A percentile compares a stretch with the other conserved stretches of the same genome.
phyloP scores from a whole-genome alignment of 2,888 invertebrate species.

The Cordilura impudica region DNA sequence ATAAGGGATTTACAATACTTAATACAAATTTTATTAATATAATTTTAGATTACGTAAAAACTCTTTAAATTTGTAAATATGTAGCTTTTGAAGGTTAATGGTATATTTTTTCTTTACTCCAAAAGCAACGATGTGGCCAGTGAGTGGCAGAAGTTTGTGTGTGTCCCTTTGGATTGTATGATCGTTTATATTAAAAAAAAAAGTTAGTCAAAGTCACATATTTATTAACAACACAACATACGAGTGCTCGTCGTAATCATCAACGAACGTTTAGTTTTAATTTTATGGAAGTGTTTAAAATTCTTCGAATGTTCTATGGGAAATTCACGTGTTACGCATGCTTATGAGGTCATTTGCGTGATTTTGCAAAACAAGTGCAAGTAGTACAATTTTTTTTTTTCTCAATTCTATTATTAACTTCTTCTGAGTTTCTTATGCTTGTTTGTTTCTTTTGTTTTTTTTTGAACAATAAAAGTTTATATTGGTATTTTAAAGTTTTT shows the following conservation, averaged over 20 bases:
- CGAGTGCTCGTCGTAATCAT: not conserved
- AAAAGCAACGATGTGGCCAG: not conserved
- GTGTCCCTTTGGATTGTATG: not conserved
- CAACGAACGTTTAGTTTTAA: slow-evolving; percentile 44
- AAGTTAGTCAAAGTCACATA: not conserved
- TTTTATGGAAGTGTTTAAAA: slow-evolving; percentile 62
- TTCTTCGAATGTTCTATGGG: slow-evolving; percentile 55
- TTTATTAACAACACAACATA: not conserved
- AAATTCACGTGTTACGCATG: slow-evolving; percentile 64
- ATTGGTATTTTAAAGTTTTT: too few relatives aligned
- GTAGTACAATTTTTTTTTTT: slow-evolving; percentile 40
- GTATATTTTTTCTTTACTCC: not conserved
- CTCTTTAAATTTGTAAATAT: too few relatives aligned
- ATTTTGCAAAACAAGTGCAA: slow-evolving; percentile 63
- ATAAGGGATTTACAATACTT: too few relatives aligned
- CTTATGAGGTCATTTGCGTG: slow-evolving; percentile 67
- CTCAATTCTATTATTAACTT: too few relatives aligned
- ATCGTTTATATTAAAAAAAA: not conserved
- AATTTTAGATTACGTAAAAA: too few relatives aligned
- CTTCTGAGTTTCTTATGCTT: too few relatives aligned
- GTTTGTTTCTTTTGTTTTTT: too few relatives aligned
- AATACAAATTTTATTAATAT: too few relatives aligned
- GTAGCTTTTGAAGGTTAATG: not conserved
- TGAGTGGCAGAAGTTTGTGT: not conserved
- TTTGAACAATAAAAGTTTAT: too few relatives aligned